Base-by-base conservation (phyloP, 2,113 vertebrate species). In the Scatophagus argus region DNA sequence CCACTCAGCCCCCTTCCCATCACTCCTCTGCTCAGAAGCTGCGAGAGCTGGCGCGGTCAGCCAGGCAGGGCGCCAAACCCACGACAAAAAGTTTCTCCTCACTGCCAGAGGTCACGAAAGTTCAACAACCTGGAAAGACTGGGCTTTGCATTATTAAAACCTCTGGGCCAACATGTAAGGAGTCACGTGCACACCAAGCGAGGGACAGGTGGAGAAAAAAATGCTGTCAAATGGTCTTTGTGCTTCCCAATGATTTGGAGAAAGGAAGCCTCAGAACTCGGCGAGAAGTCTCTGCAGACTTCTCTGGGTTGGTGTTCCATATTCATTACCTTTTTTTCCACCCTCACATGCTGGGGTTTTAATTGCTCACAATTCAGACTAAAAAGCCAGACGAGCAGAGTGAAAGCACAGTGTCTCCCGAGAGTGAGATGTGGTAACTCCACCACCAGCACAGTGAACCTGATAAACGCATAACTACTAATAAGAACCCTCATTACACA, bases 121-220 rank as follows among this genome's bases (percentile, higher is more conserved):
- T 90, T 94, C 90, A 91, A 63, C 74, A 89, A 92, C 94, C 94
- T 92, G 89, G 79, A 88, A 88, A 88, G 87, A 79, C 91, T 44
- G 66, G 82, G 72, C 77, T 80, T 84, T 49, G 87, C 91, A 91
- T 92, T 88, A 88, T 91, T 85, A 90, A 88, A 89, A 91, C 87
- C 85, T 89, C 74, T 75, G 90, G 68, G 87, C 89, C 78, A 27
- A 74, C 86, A 74, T 81, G 86, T 56, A 44, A 79, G 74, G 75
- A 70, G 68, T 72, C 80, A 73, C 78, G 62, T 32, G 71, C 74
- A 68, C 79, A 61, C 83, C 34, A 10, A 81, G 78, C 13, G 12
- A 74, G 73, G 68, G 71, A 80, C 38, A 25, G 59, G 41, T 17
- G 21, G n/a, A 55, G 44, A 55, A 43, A 71, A 71, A 82, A 78